Evolutionary conservation across 2,888 invertebrate genomes (phyloP).

Genomic region (Apoderus coryli): DNA sequence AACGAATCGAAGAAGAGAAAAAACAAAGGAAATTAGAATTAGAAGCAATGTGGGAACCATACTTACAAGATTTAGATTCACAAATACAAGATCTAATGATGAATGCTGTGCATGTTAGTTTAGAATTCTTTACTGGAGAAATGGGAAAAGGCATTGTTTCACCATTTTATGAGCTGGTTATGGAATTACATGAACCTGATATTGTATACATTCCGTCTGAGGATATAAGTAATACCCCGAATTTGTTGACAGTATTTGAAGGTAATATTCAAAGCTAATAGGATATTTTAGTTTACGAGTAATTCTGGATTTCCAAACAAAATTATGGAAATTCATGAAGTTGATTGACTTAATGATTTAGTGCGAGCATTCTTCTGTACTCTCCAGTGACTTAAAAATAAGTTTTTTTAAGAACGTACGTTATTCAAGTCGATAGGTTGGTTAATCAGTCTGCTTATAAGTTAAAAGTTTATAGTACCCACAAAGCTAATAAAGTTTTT

Average conservation of each 20-base stretch:
- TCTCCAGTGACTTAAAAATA: no score
- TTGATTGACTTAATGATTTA: no score
- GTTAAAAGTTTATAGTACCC: no score
- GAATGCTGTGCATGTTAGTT: slow-evolving; percentile 36
- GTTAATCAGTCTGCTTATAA: no score
- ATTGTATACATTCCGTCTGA: slow-evolving; percentile 63
- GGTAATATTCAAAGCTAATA: no score
- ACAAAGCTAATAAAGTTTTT: no score
- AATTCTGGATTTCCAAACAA: no score
- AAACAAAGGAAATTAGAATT: slow-evolving; percentile 26
- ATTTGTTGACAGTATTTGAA: slow-evolving; percentile 1
- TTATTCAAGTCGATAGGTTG: no score
- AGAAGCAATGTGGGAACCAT: slow-evolving; percentile 25
- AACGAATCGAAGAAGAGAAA: slow-evolving; percentile 32
- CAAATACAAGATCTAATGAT: slow-evolving; percentile 31
- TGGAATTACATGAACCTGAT: slow-evolving; percentile 58
- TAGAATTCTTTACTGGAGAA: slow-evolving; percentile 44
- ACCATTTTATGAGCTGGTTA: slow-evolving; percentile 63
- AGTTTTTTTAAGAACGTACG: no score
- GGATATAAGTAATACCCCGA: slow-evolving; percentile 34
- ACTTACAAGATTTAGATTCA: slow-evolving; percentile 20
- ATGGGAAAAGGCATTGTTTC: slow-evolving; percentile 31
- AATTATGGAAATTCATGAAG: no score
- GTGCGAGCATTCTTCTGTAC: no score
- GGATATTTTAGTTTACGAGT: no score